Base-by-base conservation (phyloP, 2,113 vertebrate genomes). In the Callipepla californica region DNA sequence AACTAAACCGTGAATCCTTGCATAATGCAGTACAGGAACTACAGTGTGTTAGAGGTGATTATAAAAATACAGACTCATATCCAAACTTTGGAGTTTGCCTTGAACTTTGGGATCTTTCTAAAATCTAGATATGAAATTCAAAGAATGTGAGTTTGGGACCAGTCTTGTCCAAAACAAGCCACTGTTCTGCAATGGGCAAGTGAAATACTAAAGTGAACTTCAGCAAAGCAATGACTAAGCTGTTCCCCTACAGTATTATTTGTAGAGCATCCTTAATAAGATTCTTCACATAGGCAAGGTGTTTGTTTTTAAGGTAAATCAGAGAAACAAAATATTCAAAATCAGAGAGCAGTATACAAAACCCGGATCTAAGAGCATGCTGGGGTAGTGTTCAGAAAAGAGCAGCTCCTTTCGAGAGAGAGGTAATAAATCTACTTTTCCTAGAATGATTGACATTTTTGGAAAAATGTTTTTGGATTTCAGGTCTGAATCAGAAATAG, bases 401-500 rank as follows among this genome's bases (percentile, higher is more conserved):
- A 89, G 89, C 34, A 66, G 67, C 59, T 95, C 58, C 50, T 95
- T 94, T 95, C 69, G 92, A 59, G 70, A 57, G 80, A 69, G 78
- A 89, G 55, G 32, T 79, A 92, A 87, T 87, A 84, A 87, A 85
- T 66, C 48, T 65, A n/a, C 91, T 84, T 75, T 45, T 32, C 34
- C 48, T 50, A 81, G 84, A 51, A 15, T 0, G 20, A 81, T 14
- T 11, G 5, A 87, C 79, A 51, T 87, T 92, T 95, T 91, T 75
- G 38, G 69, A 81, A 87, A 93, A 89, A 72, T 40, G n/a, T 48
- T 87, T 93, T 87, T 85, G 47, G 32, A 79, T 89, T 89, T 87
- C 70, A 80, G 36, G 30, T 87, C 74, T 94, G 84, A 73, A 94
- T 50, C 15, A 73, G 40, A 89, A 86, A 65, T 48, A 66, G 25